Conservation (phyloP, 1,140 invertebrate species). For the Polypedilum vanderplanki region DNA sequence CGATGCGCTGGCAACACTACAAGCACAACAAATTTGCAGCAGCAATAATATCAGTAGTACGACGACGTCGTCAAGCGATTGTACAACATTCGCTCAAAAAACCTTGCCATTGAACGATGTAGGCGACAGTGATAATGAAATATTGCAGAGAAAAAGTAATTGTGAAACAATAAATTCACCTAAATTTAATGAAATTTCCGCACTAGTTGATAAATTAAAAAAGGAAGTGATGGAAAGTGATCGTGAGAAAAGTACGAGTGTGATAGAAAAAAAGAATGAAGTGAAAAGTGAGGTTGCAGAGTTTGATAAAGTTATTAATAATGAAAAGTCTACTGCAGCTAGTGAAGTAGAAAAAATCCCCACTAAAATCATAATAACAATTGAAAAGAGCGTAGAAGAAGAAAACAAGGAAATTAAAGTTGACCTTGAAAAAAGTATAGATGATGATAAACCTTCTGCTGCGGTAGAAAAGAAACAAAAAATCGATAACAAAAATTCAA, state of each 20-base stretch:
- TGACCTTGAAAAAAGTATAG: not conserved
- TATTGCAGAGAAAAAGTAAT: not conserved
- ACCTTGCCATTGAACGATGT: conserved; percentile 15
- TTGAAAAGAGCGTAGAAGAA: not conserved
- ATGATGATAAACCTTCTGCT: not conserved
- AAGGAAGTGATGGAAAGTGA: conserved; percentile 24
- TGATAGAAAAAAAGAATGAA: not conserved
- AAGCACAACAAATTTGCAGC: conserved; percentile 5
- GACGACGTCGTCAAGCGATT: not conserved
- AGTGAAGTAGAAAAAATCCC: not conserved
- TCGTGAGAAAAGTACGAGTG: not conserved
- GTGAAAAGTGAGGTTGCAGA: not conserved
- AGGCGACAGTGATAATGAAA: not conserved
- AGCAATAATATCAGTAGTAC: not conserved
- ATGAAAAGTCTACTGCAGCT: not conserved
- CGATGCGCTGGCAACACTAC: conserved; percentile 9
- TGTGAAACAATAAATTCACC: not conserved
- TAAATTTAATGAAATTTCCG: conserved; percentile 16
- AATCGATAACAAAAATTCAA: conserved; percentile 21
- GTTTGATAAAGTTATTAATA: not conserved
- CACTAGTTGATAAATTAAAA: not conserved
- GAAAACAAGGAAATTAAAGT: not conserved
- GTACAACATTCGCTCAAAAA: conserved; percentile 2
- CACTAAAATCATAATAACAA: not conserved
- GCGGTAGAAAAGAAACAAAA: not conserved